Evolutionary conservation across 2,113 vertebrate species (phyloP), one percentile per base, ranked within the genome.

Genomic region (Neofelis nebulosa): DNA sequence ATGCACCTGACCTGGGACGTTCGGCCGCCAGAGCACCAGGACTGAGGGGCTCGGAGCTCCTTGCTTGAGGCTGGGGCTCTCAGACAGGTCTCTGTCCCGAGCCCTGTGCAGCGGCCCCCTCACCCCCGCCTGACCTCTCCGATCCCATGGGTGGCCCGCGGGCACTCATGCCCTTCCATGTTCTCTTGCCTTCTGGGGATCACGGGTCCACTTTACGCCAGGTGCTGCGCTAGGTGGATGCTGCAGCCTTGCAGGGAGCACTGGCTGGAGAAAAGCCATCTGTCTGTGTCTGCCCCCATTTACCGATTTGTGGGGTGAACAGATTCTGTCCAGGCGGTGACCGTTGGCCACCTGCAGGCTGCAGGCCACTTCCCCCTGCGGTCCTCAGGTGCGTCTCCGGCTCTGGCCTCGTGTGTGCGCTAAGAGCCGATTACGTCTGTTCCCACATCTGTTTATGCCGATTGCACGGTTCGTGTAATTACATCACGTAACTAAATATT

Each of bases 361-460:
- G 61, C 4, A 0, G 15, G 10, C 41, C 5, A 3, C 48, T 65
- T 21, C 11, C 1, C 8, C 0, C 48, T 0, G 57, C 9, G 16
- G 12, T 10, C 1, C 29, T 41, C 7, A 1, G 3, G 2, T 0
- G 4, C 3, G 1, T 29, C 18, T 65, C 41, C 52, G 3, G 2
- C 68, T 29, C 27, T 8, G 36, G 69, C 61, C 31, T 1, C n/a
- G 6, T 18, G 15, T 4, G 19, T 73, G 36, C 10, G 48, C 21
- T 0, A 2, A 12, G n/a, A 63, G 25, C 14, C 1, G 0, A 19
- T 36, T 79, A 3, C 25, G 3, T 84, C 33, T 48, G 38, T 80
- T 61, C 71, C 16, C 66, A 69, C 21, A 66, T 65, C 87, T 69
- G 80, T 48, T 21, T 10, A 2, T 29, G 55, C 36, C 65, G 55